Conservation (phyloP, 1,140 invertebrate species). For the Brachionus calyciflorus region DNA sequence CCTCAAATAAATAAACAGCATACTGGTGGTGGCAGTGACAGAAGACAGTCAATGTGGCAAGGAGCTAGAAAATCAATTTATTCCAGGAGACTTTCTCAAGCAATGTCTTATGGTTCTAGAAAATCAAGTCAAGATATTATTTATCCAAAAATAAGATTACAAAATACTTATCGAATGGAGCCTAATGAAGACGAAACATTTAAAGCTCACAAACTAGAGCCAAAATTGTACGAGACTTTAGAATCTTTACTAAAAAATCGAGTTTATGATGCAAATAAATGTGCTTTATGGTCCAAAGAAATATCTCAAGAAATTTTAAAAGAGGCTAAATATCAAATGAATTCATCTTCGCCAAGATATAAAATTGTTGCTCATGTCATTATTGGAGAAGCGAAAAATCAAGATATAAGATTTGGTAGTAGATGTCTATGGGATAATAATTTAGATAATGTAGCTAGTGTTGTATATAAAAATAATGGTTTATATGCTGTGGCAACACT, state of each 20-base stretch:
- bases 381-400: slow-evolving; percentile 51
- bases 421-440: slow-evolving; percentile 54
- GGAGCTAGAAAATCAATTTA: background rate
- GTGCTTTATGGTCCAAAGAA: background rate
- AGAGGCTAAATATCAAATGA: slow-evolving; percentile 53
- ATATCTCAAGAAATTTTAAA: slow-evolving; percentile 49
- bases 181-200: slow-evolving; percentile 49
- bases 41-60: slow-evolving; percentile 41
- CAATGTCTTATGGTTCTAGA: slow-evolving; percentile 9
- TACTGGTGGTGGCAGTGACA: background rate
- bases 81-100: background rate
- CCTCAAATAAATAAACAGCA: background rate
- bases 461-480: slow-evolving; percentile 50
- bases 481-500: slow-evolving; percentile 54
- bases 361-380: slow-evolving; percentile 53
- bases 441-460: slow-evolving; percentile 52
- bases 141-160: slow-evolving; percentile 43
- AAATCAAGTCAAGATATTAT: slow-evolving; percentile 34
- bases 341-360: slow-evolving; percentile 52
- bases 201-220: slow-evolving; percentile 48
- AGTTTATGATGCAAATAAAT: slow-evolving; percentile 49
- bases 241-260: slow-evolving; percentile 48
- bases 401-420: slow-evolving; percentile 53
- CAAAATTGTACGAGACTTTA: slow-evolving; percentile 50
- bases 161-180: slow-evolving; percentile 51